Conservation (phyloP, 37 sponge, comb jelly and placozoan genomes). For the Spongia lamella region DNA sequence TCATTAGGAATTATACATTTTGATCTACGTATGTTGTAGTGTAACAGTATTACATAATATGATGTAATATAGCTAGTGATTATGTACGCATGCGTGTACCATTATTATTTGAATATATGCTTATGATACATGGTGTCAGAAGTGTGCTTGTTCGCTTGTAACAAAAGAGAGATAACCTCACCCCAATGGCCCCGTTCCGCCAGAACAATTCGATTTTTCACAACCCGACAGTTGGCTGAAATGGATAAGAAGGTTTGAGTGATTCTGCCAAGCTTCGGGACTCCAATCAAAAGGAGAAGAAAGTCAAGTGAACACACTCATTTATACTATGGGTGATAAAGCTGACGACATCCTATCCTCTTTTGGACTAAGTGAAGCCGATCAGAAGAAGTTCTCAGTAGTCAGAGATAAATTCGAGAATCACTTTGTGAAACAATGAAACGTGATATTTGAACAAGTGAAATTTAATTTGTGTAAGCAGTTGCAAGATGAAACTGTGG, state of each 20-base stretch:
- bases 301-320: neutral
- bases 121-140: too few species aligned
- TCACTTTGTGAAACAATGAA: constrained; percentile 8
- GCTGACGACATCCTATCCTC: constrained; percentile 4
- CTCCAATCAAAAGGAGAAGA: constrained; percentile 8
- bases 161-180: too few species aligned
- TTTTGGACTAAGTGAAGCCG: neutral
- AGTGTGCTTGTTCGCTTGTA: too few species aligned
- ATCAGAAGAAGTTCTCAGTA: constrained; percentile 4
- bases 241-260: neutral
- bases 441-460: constrained; percentile 11
- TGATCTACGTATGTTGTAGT: too few species aligned
- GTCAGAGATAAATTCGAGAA: constrained; percentile 8
- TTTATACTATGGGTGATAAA: neutral
- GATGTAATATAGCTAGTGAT: too few species aligned
- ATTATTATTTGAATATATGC: too few species aligned
- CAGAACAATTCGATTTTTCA: neutral
- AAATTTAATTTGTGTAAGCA: constrained; percentile 4
- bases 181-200: too few species aligned
- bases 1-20: too few species aligned
- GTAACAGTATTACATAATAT: too few species aligned
- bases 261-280: neutral
- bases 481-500: constrained; percentile 6
- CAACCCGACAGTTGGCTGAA: constrained; percentile 1
- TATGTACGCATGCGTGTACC: too few species aligned